phyloP scores from a whole-genome alignment of 2,888 invertebrate genomes.

The Ormyrus pomaceus region DNA sequence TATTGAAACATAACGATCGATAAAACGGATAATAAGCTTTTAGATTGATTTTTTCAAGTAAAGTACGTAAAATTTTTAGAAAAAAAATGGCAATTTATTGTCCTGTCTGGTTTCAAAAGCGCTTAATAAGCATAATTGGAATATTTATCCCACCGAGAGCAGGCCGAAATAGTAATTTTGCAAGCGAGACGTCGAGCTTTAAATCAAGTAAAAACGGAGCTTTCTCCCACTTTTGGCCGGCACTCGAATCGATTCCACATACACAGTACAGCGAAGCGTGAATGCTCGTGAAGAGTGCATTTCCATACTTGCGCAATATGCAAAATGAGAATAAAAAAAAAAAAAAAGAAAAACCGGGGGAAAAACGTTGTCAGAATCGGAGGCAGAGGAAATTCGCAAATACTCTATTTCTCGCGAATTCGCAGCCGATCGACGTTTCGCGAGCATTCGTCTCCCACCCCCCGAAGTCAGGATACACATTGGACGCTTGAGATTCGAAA shows the following conservation, averaged over 20 bases:
- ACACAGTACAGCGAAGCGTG: background rate
- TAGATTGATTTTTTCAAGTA: too few relatives aligned
- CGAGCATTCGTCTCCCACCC: too few relatives aligned
- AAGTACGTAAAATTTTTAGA: too few relatives aligned
- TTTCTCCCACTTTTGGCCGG: background rate
- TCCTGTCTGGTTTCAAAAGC: too few relatives aligned
- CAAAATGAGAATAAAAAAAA: background rate
- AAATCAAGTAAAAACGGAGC: background rate
- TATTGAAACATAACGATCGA: too few relatives aligned
- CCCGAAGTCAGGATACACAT: background rate
- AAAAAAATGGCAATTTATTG: too few relatives aligned
- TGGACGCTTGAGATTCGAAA: conserved; percentile 45
- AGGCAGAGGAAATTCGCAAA: background rate
- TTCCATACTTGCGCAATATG: background rate
- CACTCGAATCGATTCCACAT: background rate
- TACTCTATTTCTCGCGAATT: conserved; percentile 10
- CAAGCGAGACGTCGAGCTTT: background rate
- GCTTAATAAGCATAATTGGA: too few relatives aligned
- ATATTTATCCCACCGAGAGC: too few relatives aligned
- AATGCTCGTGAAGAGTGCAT: background rate
- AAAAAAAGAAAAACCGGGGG: background rate
- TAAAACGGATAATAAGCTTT: too few relatives aligned
- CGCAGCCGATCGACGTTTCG: background rate
- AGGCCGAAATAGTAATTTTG: too few relatives aligned
- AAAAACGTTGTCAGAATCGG: conserved; percentile 2